Conservation (phyloP, 2,113 vertebrate genomes). For the Carettochelys insculpta region DNA sequence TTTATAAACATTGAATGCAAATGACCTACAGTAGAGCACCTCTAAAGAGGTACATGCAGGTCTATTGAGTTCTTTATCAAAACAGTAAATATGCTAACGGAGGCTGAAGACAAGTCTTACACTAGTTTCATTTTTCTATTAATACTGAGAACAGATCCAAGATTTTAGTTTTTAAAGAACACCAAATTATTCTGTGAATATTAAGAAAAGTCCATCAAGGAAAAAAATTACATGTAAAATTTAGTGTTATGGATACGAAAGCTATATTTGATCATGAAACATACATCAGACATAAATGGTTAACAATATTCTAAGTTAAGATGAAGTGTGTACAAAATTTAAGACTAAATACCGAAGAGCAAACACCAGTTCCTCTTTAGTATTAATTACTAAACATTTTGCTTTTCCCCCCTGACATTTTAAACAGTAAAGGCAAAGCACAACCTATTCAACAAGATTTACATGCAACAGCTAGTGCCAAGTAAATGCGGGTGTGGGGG, state of each 20-base stretch:
- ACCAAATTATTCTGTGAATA: constrained; percentile 5
- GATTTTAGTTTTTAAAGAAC: constrained; percentile 20
- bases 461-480: not conserved
- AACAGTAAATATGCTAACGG: constrained; percentile 9
- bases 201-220: constrained; percentile 11
- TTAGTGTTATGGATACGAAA: not conserved
- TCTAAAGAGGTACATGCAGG: constrained; percentile 14
- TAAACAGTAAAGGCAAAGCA: not conserved
- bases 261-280: not conserved
- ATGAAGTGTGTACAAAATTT: not conserved
- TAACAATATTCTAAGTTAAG: not conserved
- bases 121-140: constrained; percentile 12
- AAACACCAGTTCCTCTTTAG: not conserved
- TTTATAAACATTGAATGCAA: not conserved
- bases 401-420: too few relatives aligned
- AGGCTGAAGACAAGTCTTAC: not conserved
- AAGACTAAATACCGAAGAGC: not conserved
- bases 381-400: not conserved
- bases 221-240: not conserved
- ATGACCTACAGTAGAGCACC: not conserved
- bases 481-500: not conserved
- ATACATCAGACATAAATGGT: not conserved
- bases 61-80: constrained; percentile 24
- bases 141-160: constrained; percentile 21
- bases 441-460: not conserved